These are phyloP conservation scores for Drosophila saltans DNA, from an alignment of 1,140 invertebrate genomes.

Conservation along the genomic window DNA sequence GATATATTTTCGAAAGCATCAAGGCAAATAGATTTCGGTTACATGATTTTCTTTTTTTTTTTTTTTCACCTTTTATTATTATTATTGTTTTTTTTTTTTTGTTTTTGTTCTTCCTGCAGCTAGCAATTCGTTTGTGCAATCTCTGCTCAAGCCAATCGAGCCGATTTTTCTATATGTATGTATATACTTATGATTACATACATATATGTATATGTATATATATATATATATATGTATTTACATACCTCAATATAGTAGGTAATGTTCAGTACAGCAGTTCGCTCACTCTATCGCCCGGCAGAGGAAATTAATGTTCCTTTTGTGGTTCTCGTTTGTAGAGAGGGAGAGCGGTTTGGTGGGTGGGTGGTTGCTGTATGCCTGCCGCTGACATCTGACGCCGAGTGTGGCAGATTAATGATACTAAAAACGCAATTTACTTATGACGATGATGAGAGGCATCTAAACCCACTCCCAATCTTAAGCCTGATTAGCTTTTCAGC, in stretches of 20 bases:
- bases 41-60: no score
- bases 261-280: slow-evolving; percentile 40
- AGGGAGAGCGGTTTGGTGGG: slow-evolving; percentile 21
- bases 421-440: slow-evolving; percentile 44
- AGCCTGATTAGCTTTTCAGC: slow-evolving; percentile 67
- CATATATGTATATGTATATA: not conserved
- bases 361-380: slow-evolving; percentile 47
- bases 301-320: slow-evolving; percentile 81
- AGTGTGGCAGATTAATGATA: slow-evolving; percentile 79
- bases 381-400: slow-evolving; percentile 65
- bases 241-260: slow-evolving; percentile 48
- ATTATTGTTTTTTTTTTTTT: not conserved
- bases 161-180: not conserved
- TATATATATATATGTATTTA: not conserved
- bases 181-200: not conserved
- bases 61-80: not conserved
- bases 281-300: slow-evolving; percentile 33
- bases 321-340: slow-evolving; percentile 39
- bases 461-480: slow-evolving; percentile 13
- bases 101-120: slow-evolving; percentile 21
- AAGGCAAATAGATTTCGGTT: slow-evolving; percentile 27
- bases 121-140: slow-evolving; percentile 58
- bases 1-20: slow-evolving; percentile 36
- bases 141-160: slow-evolving; percentile 50
- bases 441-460: slow-evolving; percentile 19